Evolutionary conservation across 2,888 invertebrate species (phyloP).

Genomic region (Salticus scenicus): DNA sequence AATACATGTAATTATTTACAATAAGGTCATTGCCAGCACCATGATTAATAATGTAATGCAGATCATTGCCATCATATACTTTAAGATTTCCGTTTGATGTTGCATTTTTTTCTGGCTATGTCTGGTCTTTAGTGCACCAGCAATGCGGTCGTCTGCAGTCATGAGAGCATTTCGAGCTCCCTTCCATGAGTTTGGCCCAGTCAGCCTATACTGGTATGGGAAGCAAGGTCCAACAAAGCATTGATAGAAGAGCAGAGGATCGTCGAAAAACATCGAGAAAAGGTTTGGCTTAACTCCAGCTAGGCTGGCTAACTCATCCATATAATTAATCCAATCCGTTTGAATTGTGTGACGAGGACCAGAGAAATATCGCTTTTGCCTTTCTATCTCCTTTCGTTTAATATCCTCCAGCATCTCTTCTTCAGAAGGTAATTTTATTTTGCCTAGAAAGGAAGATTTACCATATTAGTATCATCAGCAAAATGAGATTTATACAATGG

Average conservation of each 20-base stretch:
- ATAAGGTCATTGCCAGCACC: conserved; percentile 23
- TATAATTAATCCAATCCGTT: conserved; percentile 71
- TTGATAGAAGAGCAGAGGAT: conserved; percentile 72
- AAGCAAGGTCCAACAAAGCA: conserved; percentile 75
- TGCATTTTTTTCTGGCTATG: not conserved
- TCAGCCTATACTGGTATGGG: conserved; percentile 76
- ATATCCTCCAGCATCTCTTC: conserved; percentile 82
- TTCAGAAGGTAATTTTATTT: conserved; percentile 80
- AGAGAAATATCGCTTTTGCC: conserved; percentile 85
- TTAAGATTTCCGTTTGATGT: conserved; percentile 29
- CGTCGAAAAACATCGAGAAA: conserved; percentile 73
- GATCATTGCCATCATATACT: conserved; percentile 46
- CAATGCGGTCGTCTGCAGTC: conserved; percentile 72
- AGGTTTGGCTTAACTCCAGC: conserved; percentile 76
- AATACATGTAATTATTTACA: too few relatives aligned
- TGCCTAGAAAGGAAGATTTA: conserved; percentile 68
- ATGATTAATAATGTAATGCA: conserved; percentile 43
- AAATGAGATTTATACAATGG: too few relatives aligned
- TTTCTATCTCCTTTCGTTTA: conserved; percentile 80
- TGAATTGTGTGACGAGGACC: conserved; percentile 75
- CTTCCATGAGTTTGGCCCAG: conserved; percentile 76
- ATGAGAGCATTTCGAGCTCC: conserved; percentile 77
- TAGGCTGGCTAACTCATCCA: conserved; percentile 77
- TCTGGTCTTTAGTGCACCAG: conserved; percentile 69
- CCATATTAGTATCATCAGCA: too few relatives aligned